These are phyloP conservation scores for Lasius fuliginosus DNA, from an alignment of 2,888 invertebrate genomes.

Conservation along the genomic window DNA sequence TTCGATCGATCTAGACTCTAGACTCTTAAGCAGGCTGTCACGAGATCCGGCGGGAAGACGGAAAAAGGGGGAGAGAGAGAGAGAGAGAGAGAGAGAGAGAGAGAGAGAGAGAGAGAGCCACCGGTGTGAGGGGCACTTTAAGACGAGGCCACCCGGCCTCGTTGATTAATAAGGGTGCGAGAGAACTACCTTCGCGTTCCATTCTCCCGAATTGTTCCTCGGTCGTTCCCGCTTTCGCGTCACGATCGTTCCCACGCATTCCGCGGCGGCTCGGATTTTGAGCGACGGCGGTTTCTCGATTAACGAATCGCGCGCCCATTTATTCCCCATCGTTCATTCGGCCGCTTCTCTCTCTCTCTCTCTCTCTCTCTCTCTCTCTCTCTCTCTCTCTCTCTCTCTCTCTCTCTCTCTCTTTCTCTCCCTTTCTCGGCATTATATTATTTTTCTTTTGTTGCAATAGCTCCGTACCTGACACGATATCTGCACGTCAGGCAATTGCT, in stretches of 20 bases:
- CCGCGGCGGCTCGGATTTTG: conserved; percentile 45
- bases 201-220: conserved; percentile 34
- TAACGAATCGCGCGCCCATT: conserved; percentile 43
- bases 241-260: conserved; percentile 52
- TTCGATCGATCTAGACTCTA: not conserved
- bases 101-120: not conserved
- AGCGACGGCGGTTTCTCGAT: conserved; percentile 51
- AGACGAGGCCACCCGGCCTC: conserved; percentile 66
- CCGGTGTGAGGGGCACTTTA: conserved; percentile 69
- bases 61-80: too few relatives aligned
- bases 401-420: not conserved
- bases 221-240: conserved; percentile 23
- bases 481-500: too few relatives aligned
- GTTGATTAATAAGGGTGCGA: conserved; percentile 77
- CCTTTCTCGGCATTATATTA: not conserved
- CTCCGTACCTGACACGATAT: not conserved
- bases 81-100: too few relatives aligned
- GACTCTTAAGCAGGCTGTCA: not conserved
- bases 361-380: not conserved
- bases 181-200: conserved; percentile 65
- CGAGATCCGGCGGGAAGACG: not conserved
- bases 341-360: not conserved
- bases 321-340: conserved; percentile 11
- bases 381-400: not conserved
- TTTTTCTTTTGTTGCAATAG: conserved; percentile 23